Evolutionary conservation across 2,113 vertebrate genomes (phyloP).

Genomic region (Osmerus mordax): DNA sequence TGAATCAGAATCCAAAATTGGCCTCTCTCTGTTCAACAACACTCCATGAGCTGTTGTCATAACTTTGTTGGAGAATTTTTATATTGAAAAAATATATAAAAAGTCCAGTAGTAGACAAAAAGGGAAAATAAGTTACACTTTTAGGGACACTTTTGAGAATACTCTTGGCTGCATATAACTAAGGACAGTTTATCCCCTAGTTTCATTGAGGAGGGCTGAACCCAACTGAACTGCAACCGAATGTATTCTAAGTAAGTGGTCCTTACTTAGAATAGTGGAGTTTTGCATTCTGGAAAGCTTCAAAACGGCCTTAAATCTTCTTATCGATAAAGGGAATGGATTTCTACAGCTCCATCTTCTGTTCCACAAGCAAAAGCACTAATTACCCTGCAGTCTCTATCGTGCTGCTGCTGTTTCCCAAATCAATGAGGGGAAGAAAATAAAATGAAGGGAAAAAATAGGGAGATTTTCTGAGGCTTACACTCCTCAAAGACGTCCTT

Average conservation of each 20-base stretch:
- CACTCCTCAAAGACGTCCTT: slow-evolving; percentile 34
- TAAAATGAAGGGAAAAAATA: slow-evolving; percentile 5
- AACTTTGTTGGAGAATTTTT: too few species aligned
- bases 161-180: neutral
- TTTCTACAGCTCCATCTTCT: slow-evolving; percentile 27
- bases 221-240: neutral
- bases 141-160: neutral
- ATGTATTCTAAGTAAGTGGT: slow-evolving; percentile 17
- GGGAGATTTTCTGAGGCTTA: slow-evolving; percentile 38
- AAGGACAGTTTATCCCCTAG: neutral
- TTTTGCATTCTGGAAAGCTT: slow-evolving; percentile 34
- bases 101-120: too few species aligned
- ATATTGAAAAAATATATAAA: too few species aligned
- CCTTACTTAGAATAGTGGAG: neutral
- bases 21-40: too few species aligned
- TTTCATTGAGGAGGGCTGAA: neutral
- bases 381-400: slow-evolving; percentile 41
- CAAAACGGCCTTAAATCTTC: slow-evolving; percentile 28
- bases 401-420: slow-evolving; percentile 27
- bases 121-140: neutral
- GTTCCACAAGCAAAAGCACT: slow-evolving; percentile 37
- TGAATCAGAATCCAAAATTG: too few species aligned
- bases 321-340: slow-evolving; percentile 33
- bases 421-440: slow-evolving; percentile 23
- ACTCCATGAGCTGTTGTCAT: too few species aligned